A percentile compares a stretch with the other conserved stretches of the same genome.
These are phyloP conservation scores for Panthera leo DNA, from an alignment of 2,113 vertebrate genomes.

Conservation along the genomic window DNA sequence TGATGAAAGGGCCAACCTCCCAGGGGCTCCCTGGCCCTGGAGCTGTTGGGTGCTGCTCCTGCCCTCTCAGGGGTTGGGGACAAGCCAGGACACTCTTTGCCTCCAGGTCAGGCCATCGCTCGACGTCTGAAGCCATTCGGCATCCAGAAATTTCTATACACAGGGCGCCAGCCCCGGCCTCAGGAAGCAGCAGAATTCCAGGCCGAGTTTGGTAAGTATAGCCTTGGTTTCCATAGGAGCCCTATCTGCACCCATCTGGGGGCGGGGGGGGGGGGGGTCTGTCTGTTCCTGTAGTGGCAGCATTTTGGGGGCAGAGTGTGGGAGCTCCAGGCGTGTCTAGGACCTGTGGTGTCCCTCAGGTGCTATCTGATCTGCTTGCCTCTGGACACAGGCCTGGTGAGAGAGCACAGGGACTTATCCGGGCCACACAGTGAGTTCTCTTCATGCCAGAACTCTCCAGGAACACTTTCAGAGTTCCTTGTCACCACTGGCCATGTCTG, in stretches of 20 bases:
- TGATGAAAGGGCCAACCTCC: background rate
- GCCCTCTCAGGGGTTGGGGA: background rate
- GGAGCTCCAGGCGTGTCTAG: background rate
- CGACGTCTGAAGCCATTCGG: constrained; percentile 94
- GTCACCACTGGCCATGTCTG: background rate
- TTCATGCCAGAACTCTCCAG: background rate
- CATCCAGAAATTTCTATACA: constrained; percentile 94
- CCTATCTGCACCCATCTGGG: fast-evolving
- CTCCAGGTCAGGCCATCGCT: constrained; percentile 92
- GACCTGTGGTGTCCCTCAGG: background rate
- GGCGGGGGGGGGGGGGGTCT: background rate
- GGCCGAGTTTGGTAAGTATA: constrained; percentile 92
- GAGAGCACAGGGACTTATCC: background rate
- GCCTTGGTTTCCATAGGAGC: background rate
- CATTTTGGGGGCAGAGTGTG: background rate
- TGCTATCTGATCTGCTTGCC: background rate
- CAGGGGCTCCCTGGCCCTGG: background rate
- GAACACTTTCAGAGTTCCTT: background rate
- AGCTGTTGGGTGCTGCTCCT: background rate
- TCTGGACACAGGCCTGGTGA: background rate
- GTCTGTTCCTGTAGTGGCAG: background rate
- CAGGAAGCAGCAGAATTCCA: constrained; percentile 85
- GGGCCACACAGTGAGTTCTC: background rate
- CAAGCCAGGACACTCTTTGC: background rate
- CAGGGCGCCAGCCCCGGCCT: constrained; percentile 86